Conservation (phyloP, 2,888 invertebrate genomes). For the Lydus trimaculatus region DNA sequence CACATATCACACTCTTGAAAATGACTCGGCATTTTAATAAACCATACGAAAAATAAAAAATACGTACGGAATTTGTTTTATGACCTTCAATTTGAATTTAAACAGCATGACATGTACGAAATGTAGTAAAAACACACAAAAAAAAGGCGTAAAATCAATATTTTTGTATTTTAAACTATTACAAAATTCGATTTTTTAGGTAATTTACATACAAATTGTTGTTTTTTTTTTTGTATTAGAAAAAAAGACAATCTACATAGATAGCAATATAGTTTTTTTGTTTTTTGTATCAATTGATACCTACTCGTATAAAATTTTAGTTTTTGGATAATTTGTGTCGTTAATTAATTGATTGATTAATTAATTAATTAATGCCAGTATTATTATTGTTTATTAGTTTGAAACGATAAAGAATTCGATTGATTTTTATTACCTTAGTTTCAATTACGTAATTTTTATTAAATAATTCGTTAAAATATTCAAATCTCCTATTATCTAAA, state of each 20-base stretch:
- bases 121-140: neutral
- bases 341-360: too few relatives aligned
- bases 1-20: conserved; percentile 4
- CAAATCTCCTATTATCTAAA: neutral
- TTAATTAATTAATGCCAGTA: too few relatives aligned
- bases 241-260: too few relatives aligned
- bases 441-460: neutral
- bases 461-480: neutral
- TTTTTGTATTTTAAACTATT: neutral
- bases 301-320: too few relatives aligned
- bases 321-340: too few relatives aligned
- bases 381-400: too few relatives aligned
- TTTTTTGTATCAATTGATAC: too few relatives aligned
- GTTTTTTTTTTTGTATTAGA: too few relatives aligned
- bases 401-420: too few relatives aligned
- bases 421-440: neutral
- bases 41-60: neutral
- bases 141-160: neutral
- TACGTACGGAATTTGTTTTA: neutral
- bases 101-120: neutral
- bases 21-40: conserved; percentile 1
- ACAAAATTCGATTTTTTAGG: neutral
- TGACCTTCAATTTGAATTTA: neutral
- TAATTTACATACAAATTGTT: too few relatives aligned
- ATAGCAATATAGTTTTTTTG: too few relatives aligned